phyloP scores from a whole-genome alignment of 2,888 invertebrate genomes.

The Neoscelio sp. region DNA sequence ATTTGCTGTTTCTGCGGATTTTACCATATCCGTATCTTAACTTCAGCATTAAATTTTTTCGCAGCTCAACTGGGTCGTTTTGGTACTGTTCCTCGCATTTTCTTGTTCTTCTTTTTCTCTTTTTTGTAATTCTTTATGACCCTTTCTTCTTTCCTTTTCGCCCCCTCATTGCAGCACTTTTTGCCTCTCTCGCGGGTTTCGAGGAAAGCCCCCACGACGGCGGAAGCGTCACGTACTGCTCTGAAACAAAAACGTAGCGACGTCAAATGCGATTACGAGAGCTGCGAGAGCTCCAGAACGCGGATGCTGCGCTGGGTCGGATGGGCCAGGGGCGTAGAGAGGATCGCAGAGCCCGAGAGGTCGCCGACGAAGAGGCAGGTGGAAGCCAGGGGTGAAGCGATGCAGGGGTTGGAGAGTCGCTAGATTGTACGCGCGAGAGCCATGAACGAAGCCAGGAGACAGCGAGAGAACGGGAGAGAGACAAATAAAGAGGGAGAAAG shows the following conservation, averaged over 20 bases:
- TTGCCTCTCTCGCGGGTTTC: slow-evolving; percentile 74
- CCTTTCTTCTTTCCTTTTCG: slow-evolving; percentile 60
- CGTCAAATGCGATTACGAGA: slow-evolving; percentile 83
- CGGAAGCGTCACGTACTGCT: slow-evolving; percentile 82
- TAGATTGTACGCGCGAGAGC: slow-evolving; percentile 65
- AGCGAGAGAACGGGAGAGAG: slow-evolving; percentile 45
- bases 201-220: slow-evolving; percentile 77
- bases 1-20: background rate
- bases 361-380: slow-evolving; percentile 64
- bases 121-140: slow-evolving; percentile 60
- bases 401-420: slow-evolving; percentile 62
- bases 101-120: slow-evolving; percentile 31
- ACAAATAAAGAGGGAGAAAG: slow-evolving; percentile 49
- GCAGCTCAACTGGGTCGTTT: slow-evolving; percentile 54
- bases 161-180: slow-evolving; percentile 53
- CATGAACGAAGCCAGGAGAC: slow-evolving; percentile 64
- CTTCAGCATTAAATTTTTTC: slow-evolving; percentile 48
- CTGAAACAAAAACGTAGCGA: slow-evolving; percentile 83
- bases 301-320: slow-evolving; percentile 81
- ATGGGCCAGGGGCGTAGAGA: slow-evolving; percentile 70
- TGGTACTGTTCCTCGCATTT: slow-evolving; percentile 56
- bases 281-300: slow-evolving; percentile 82
- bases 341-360: slow-evolving; percentile 67
- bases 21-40: slow-evolving; percentile 30
- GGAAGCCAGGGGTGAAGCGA: slow-evolving; percentile 66